Conservation (phyloP, 2,797 vertebrate genomes). For the Glossophaga mutica region DNA sequence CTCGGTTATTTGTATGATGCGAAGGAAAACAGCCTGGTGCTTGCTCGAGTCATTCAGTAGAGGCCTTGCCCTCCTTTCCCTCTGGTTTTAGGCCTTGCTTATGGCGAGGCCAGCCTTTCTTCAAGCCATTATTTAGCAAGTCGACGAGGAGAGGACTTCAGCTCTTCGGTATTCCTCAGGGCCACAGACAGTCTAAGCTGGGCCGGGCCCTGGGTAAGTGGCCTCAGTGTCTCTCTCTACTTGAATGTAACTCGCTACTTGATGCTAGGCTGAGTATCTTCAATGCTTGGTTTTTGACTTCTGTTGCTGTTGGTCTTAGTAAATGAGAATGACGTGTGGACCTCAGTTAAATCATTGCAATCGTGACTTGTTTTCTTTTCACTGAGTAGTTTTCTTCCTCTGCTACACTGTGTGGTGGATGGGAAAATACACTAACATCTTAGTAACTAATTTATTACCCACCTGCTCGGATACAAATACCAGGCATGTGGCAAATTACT, state of each 20-base stretch:
- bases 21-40: not conserved
- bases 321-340: conserved; percentile 51
- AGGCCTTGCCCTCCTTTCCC: not conserved
- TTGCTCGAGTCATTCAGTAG: not conserved
- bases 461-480: conserved; percentile 61
- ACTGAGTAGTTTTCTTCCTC: conserved; percentile 28
- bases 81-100: not conserved
- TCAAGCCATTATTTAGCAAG: not conserved
- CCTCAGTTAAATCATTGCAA: conserved; percentile 8
- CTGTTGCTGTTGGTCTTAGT: conserved; percentile 39
- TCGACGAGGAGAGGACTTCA: not conserved
- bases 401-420: not conserved
- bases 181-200: not conserved
- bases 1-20: not conserved
- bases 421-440: conserved; percentile 48
- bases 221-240: not conserved
- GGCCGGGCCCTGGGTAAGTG: not conserved
- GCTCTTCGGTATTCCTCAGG: not conserved
- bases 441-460: conserved; percentile 64
- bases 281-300: conserved; percentile 16
- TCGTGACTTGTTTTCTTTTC: conserved; percentile 53
- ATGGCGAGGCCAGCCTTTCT: not conserved
- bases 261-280: conserved; percentile 41
- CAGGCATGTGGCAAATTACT: conserved; percentile 69
- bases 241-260: conserved; percentile 1